Base-by-base conservation (phyloP, 2,113 vertebrate species). In the Sinocyclocheilus rhinocerous region DNA sequence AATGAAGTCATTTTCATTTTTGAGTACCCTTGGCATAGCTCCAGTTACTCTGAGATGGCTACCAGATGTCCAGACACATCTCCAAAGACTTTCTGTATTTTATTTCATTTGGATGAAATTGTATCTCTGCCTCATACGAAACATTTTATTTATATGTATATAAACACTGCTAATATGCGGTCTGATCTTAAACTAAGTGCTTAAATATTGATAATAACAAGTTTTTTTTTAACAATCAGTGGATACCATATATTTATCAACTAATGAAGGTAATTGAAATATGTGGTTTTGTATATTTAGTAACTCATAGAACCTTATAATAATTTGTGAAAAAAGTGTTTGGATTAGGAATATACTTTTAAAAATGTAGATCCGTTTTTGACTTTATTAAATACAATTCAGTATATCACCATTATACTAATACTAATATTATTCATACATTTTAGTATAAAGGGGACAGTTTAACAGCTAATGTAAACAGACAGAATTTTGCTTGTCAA, bases 1-100 rank as follows among this genome's bases (percentile, higher is more conserved):
- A 93, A 95, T 94, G 87, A 94, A 95, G 93, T 91, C 79, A 89
- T 94, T 94, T 94, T 90, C 36, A 82, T 89, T 91, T 93, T 92
- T 84, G 90, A 91, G 88, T 85, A 76, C 88, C 36, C 72, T 86
- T 94, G 94, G 94, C 92, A 84, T 91, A 61, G 69, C 87, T 93
- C 94, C 94, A 95, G 92, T 75, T 90, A 89, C 57, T 79, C 50
- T 94, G 92, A 92, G 93, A 95, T 94, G 93, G 93, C 61, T 90
- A 92, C 89, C 94, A 95, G 94, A 94, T 95, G 94, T 94, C 92
- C 81, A 90, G 87, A 90, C 29, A 88, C 86, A 90, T 92, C 93
- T 92, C 91, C 72, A 88, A 93, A 93, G 90, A 93, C 88, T 84
- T 84, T 81, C 88, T 88, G 89, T 89, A 89, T 90, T 33, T 78